These are phyloP conservation scores for Limnothrissa miodon DNA, from an alignment of 2,113 vertebrate genomes.

Conservation along the genomic window DNA sequence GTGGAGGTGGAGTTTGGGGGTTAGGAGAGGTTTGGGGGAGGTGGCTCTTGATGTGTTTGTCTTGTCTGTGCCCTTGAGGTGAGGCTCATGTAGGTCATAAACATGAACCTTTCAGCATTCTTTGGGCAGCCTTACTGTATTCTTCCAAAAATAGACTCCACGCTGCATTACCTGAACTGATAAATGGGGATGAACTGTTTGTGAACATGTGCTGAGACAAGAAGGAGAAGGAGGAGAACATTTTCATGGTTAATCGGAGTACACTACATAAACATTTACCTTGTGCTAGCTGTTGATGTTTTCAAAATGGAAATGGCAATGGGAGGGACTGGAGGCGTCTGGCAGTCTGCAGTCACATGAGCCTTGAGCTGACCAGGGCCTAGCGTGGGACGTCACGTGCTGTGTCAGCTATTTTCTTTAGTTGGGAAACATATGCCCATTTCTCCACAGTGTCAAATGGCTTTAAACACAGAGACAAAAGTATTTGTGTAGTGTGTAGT, in stretches of 20 bases:
- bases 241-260: not conserved
- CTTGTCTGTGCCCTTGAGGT: not conserved
- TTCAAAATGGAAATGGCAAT: not conserved
- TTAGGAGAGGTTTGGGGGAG: too few relatives aligned
- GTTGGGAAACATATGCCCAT: not conserved
- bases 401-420: not conserved
- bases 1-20: not conserved
- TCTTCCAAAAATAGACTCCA: not conserved
- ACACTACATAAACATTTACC: not conserved
- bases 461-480: slow-evolving; percentile 21
- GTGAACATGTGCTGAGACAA: not conserved
- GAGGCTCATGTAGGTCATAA: not conserved
- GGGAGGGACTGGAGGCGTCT: slow-evolving; percentile 14
- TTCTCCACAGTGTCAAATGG: not conserved
- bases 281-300: not conserved
- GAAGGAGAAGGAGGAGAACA: not conserved
- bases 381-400: not conserved
- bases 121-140: not conserved
- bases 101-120: not conserved
- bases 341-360: slow-evolving; percentile 15
- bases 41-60: not conserved
- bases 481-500: slow-evolving; percentile 4
- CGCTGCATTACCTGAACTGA: not conserved
- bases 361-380: slow-evolving; percentile 7
- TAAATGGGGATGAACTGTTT: not conserved